Base-by-base conservation (phyloP, 2,888 invertebrate genomes). In the Tyria jacobaeae region DNA sequence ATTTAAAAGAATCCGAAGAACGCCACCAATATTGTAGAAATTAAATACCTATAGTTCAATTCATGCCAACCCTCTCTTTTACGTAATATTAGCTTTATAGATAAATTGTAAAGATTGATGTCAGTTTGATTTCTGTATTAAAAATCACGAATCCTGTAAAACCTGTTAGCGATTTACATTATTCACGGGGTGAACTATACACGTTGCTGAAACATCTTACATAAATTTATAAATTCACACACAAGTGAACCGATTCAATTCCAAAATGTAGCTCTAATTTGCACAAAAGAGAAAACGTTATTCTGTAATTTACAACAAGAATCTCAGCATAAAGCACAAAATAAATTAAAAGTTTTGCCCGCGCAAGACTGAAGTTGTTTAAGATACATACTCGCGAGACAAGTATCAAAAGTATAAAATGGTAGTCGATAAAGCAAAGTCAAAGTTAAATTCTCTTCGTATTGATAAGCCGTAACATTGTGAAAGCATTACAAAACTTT, bases 401-500 rank as follows among this genome's bases (percentile, higher is more conserved):
- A 60, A 41, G 52, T 50, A 53, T 54, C 57, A 50, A 64, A 68
- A 66, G 71, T 66, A 70, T 60, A 62, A 52, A 52, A 61, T 41
- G 51, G 41, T 9, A 60, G 51, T 62, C 68, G 60, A 44, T 61
- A 62, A 71, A 64, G 49, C 53, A 53, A 58, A 64, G 7, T 21
- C 61, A 27, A 78, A 76, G 78, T 78, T 78, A 73, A 73, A 78
- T 75, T 77, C 60, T 50, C 52, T 72, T 64, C 64, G 66, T 59
- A 71, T 72, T 75, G 76, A 73, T 78, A 72, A 75, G 69, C 65
- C 56, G 58, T 64, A 70, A 75, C 77, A 76, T 72, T 75, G 75
- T 73, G 70, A 72, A 75, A 65, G 68, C 70, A 77, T 75, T 78
- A 66, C 57, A 67, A 62, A 85, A 85, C 78, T 86, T 81, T 81